Base-by-base conservation (phyloP, 1,140 invertebrate genomes). In the Coptotermes formosanus region DNA sequence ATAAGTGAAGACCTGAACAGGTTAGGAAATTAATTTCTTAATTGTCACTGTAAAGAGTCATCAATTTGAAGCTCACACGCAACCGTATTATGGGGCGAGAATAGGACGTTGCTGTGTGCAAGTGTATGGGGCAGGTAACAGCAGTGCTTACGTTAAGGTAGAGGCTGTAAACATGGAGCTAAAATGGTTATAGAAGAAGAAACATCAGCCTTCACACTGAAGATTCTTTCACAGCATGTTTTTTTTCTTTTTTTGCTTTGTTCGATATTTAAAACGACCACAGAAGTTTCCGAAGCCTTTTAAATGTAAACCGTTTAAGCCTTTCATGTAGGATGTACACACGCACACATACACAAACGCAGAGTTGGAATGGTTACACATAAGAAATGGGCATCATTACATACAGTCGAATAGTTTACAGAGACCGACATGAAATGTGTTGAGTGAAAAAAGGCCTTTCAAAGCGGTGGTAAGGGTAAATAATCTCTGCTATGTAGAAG, bases 1-100 rank as follows among this genome's bases (percentile, higher is more conserved):
- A 64, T 8, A 25, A 6, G 25, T 19, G 25, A 64, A n/a, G 59
- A 21, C 21, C 19, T 21, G 21, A 23, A n/a, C 4, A 64, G 8
- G 25, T 14, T 1, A 8, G 59, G 4, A n/a, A 64, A 84, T 84
- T 84, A 84, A 84, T 84, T 84, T 84, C 83, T 84, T 84, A 84
- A 84, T 84, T 84, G 83, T 84, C 83, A 84, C 83, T 84, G 55
- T 52, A 21, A 84, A 43, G 21, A 48, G 83, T n/a, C 19, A 84
- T 84, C 83, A 84, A 84, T 84, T 84, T 45, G 19, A 43, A 30
- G 59, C 48, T 64, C 82, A 87, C 21, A 88, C 81, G 19, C 1
- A 25, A n/a, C 59, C 59, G 21, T 19, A 21, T n/a, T 64, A 64
- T n/a, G 8, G 25, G 25, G 21, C 19, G 12, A n/a, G 59, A 64